A percentile compares a stretch with the other conserved stretches of the same genome.
phyloP scores from a whole-genome alignment of 2,113 vertebrate genomes.

The Lepus americanus region DNA sequence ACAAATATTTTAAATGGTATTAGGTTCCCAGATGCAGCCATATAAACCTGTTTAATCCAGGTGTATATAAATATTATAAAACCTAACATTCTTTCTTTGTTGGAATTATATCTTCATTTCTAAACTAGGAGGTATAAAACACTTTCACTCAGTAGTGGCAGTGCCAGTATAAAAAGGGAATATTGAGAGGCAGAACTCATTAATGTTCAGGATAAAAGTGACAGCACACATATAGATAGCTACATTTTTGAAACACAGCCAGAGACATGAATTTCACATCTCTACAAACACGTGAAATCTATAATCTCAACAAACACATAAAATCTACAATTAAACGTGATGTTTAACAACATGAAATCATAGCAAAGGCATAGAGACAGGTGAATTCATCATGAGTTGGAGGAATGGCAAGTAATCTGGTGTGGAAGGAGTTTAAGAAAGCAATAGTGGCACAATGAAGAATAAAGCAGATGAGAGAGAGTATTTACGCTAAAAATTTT shows the following conservation, averaged over 20 bases:
- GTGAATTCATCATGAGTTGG: neutral
- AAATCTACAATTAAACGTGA: neutral
- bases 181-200: neutral
- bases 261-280: neutral
- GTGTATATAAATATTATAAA: neutral
- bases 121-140: neutral
- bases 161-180: neutral
- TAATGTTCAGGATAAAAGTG: neutral
- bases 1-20: slow-evolving; percentile 34
- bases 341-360: slow-evolving; percentile 20
- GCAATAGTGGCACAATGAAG: neutral
- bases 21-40: neutral
- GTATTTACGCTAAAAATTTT: neutral
- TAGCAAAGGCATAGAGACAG: neutral
- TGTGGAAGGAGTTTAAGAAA: slow-evolving; percentile 11
- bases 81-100: slow-evolving; percentile 4
- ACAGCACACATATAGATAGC: slow-evolving; percentile 1
- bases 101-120: slow-evolving; percentile 29
- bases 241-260: neutral
- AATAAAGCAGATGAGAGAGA: neutral
- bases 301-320: neutral
- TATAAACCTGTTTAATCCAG: neutral
- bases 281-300: slow-evolving; percentile 15
- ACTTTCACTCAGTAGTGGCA: neutral
- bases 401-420: neutral